These are phyloP conservation scores for Acanthococcus lagerstroemiae DNA, from an alignment of 2,888 invertebrate species.

Conservation along the genomic window DNA sequence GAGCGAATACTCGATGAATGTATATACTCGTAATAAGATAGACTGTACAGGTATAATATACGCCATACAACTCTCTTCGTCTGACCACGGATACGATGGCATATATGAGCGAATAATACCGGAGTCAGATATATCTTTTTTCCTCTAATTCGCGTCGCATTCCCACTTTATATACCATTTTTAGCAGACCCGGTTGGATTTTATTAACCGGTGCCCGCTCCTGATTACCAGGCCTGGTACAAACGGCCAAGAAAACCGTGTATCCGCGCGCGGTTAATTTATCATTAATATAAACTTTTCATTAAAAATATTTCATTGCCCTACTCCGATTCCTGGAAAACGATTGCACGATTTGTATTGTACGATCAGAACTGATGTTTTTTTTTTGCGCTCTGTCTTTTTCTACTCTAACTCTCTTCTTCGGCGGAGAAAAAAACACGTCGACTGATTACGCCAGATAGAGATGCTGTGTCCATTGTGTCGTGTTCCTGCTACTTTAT, in stretches of 20 bases:
- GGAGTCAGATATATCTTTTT: background rate
- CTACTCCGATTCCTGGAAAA: slow-evolving; percentile 19
- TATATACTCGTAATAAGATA: slow-evolving; percentile 12
- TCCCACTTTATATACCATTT: slow-evolving; percentile 11
- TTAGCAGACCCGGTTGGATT: background rate
- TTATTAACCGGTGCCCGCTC: background rate
- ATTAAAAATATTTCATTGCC: slow-evolving; percentile 25
- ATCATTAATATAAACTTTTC: slow-evolving; percentile 27
- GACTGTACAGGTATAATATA: background rate
- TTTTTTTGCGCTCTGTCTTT: no score
- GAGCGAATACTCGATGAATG: slow-evolving; percentile 24
- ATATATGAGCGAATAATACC: slow-evolving; percentile 11
- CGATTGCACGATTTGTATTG: slow-evolving; percentile 14
- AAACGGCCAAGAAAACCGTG: background rate
- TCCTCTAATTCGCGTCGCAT: slow-evolving; percentile 27
- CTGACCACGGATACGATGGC: background rate
- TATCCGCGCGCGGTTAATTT: slow-evolving; percentile 15
- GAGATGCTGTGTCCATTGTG: background rate
- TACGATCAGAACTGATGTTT: background rate
- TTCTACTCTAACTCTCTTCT: background rate
- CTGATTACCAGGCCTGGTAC: background rate
- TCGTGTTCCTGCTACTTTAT: background rate
- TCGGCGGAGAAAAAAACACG: background rate
- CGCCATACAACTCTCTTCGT: slow-evolving; percentile 5
- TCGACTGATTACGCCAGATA: background rate